Evolutionary conservation across 2,888 invertebrate species (phyloP).

Genomic region (Icerya purchasi): DNA sequence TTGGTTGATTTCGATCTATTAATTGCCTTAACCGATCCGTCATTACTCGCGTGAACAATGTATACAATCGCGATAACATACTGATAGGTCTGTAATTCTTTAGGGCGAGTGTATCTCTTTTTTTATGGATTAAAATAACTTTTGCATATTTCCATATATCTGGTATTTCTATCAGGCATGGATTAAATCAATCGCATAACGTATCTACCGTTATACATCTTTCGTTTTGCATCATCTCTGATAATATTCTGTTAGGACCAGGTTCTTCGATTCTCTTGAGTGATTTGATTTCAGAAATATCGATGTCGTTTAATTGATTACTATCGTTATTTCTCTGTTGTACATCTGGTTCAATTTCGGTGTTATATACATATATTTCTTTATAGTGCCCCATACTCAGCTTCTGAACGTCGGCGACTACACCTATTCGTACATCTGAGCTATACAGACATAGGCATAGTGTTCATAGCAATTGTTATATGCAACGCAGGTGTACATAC

Average conservation of each 20-base stretch:
- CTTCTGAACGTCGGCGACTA: too few species aligned
- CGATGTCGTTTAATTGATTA: too few species aligned
- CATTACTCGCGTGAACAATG: background rate
- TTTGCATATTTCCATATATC: background rate
- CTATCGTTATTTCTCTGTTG: too few species aligned
- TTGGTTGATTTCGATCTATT: background rate
- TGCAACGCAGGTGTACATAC: too few species aligned
- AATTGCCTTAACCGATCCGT: background rate
- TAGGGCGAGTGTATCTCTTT: background rate
- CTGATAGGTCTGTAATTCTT: background rate
- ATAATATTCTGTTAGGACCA: background rate
- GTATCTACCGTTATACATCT: background rate
- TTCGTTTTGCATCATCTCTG: background rate
- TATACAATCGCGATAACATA: background rate
- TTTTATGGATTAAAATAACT: background rate
- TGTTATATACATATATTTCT: too few species aligned
- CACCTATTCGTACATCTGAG: too few species aligned
- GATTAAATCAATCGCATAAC: background rate
- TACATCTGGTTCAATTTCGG: too few species aligned
- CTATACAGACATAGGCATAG: too few species aligned
- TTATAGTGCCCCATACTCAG: too few species aligned
- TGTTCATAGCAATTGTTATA: too few species aligned
- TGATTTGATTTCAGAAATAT: too few species aligned
- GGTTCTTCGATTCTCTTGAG: too few species aligned
- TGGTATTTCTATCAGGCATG: background rate